A percentile compares a stretch with the other conserved stretches of the same genome.
Evolutionary conservation across 2,113 vertebrate species (phyloP).

Genomic region (Ophthalmolycus amberensis): DNA sequence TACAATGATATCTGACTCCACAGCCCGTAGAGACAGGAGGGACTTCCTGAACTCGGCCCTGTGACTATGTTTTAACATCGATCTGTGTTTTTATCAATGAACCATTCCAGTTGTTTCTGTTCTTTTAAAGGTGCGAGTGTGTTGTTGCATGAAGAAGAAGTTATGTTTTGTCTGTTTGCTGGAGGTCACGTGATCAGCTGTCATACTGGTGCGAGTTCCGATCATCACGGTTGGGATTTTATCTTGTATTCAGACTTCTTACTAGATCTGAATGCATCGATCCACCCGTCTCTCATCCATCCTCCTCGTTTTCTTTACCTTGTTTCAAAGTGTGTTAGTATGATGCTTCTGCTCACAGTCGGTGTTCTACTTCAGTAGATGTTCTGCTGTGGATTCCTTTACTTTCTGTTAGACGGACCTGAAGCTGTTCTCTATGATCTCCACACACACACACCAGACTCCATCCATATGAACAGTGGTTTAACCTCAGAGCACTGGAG

Average conservation of each 20-base stretch:
- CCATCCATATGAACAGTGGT: too few species aligned
- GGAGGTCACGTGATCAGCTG: not conserved
- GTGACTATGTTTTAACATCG: conserved; percentile 20
- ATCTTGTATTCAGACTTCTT: conserved; percentile 29
- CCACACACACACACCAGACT: too few species aligned
- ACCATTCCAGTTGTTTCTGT: conserved; percentile 58
- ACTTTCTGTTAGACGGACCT: too few species aligned
- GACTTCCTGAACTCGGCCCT: conserved; percentile 15
- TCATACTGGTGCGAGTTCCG: conserved; percentile 17
- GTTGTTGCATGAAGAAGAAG: conserved; percentile 49
- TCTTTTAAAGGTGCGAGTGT: conserved; percentile 18
- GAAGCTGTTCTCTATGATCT: too few species aligned
- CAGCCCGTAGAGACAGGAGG: not conserved
- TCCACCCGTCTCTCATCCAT: conserved; percentile 28
- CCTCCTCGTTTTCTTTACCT: not conserved
- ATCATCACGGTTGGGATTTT: conserved; percentile 1
- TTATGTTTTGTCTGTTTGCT: conserved; percentile 21
- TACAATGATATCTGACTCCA: conserved; percentile 11
- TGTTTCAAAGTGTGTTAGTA: too few species aligned
- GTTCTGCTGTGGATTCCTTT: too few species aligned
- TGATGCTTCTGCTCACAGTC: too few species aligned
- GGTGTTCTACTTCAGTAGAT: too few species aligned
- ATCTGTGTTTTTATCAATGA: conserved; percentile 31
- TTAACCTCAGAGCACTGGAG: too few species aligned
- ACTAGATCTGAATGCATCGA: conserved; percentile 34